Conservation (phyloP, 2,888 invertebrate species). For the Dorcus hopei region DNA sequence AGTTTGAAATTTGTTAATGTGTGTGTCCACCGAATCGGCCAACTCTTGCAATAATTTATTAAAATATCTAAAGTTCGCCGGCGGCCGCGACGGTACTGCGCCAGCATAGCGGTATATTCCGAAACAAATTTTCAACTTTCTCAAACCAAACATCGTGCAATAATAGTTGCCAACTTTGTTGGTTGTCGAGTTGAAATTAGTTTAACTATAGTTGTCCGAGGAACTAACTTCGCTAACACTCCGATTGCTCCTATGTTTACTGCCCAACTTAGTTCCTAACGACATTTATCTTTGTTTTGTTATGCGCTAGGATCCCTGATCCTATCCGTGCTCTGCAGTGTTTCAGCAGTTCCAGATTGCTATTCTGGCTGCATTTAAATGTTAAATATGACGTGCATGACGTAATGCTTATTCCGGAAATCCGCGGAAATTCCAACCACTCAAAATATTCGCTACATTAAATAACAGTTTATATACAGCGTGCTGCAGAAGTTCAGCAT, state of each 20-base stretch:
- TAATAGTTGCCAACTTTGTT: conserved; percentile 44
- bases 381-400: too few relatives aligned
- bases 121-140: conserved; percentile 42
- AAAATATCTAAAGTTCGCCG: conserved; percentile 35
- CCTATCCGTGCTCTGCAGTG: not conserved
- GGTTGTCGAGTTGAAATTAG: conserved; percentile 42
- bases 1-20: too few relatives aligned
- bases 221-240: conserved; percentile 32
- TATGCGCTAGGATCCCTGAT: conserved; percentile 10
- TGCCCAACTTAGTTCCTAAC: conserved; percentile 33
- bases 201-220: conserved; percentile 42
- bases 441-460: too few relatives aligned
- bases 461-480: too few relatives aligned
- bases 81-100: conserved; percentile 15
- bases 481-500: too few relatives aligned
- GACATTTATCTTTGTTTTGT: conserved; percentile 39
- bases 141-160: conserved; percentile 46
- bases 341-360: too few relatives aligned
- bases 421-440: too few relatives aligned
- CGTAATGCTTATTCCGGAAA: too few relatives aligned
- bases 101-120: conserved; percentile 29
- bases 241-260: conserved; percentile 32
- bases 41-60: conserved; percentile 31
- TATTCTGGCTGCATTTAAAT: too few relatives aligned
- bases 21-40: too few relatives aligned